phyloP scores from a whole-genome alignment of 1,140 invertebrate species.

The Drosophila yakuba region DNA sequence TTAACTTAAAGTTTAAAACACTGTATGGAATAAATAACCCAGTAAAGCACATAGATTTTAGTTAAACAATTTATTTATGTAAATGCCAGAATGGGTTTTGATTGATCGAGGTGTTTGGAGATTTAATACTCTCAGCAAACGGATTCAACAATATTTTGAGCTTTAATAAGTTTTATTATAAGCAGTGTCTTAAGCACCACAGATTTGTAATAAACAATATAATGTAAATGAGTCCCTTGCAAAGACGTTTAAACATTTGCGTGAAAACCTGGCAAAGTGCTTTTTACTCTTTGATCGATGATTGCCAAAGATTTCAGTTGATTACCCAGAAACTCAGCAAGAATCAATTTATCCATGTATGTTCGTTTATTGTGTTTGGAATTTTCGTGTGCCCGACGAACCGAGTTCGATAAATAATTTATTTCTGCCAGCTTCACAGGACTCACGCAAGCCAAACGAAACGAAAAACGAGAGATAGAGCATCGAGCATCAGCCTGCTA shows the following conservation, averaged over 20 bases:
- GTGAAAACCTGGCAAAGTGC: not conserved
- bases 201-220: not conserved
- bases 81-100: no score
- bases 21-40: no score
- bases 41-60: no score
- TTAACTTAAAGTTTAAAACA: not conserved
- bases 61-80: no score
- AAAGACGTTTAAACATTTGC: not conserved
- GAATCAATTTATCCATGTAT: slow-evolving; percentile 52
- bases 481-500: slow-evolving; percentile 22
- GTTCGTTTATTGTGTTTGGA: slow-evolving; percentile 47
- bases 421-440: slow-evolving; percentile 40
- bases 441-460: slow-evolving; percentile 37
- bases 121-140: no score
- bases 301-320: slow-evolving; percentile 46
- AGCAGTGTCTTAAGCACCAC: no score
- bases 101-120: no score
- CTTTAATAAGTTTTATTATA: no score
- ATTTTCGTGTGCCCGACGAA: slow-evolving; percentile 49
- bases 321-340: slow-evolving; percentile 42
- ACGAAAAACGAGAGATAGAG: not conserved
- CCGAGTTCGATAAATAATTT: slow-evolving; percentile 59
- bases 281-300: slow-evolving; percentile 32
- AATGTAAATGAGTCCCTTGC: not conserved
- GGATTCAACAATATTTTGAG: no score